phyloP scores from a whole-genome alignment of 2,113 vertebrate species.

The Xiphias gladius region DNA sequence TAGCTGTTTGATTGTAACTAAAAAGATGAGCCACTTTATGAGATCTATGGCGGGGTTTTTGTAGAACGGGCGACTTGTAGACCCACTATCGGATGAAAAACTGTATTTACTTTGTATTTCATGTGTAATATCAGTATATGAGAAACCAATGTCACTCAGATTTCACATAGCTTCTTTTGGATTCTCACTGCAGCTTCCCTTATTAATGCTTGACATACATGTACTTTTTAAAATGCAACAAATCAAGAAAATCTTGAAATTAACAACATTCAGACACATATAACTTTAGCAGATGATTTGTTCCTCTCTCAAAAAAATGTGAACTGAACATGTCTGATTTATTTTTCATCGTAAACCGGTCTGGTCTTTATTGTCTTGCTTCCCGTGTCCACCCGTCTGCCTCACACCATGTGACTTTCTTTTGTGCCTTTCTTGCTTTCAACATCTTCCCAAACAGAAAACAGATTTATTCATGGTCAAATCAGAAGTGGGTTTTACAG shows the following conservation, averaged over 20 bases:
- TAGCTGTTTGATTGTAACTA: background rate
- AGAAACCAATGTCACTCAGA: background rate
- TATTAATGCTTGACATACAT: background rate
- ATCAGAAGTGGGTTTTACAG: background rate
- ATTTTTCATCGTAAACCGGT: background rate
- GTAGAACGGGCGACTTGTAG: background rate
- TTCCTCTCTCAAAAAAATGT: constrained; percentile 11
- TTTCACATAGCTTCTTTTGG: background rate
- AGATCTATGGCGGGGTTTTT: background rate
- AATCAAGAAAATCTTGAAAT: background rate
- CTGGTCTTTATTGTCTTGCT: constrained; percentile 30
- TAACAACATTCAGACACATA: background rate
- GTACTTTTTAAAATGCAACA: background rate
- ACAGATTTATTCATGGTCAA: constrained; percentile 20
- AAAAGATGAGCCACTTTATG: constrained; percentile 21
- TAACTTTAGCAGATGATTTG: background rate
- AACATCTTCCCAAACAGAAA: constrained; percentile 30
- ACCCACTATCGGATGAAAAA: background rate
- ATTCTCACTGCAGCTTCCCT: background rate
- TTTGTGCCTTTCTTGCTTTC: background rate
- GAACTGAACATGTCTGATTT: constrained; percentile 29
- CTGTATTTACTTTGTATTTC: constrained; percentile 8
- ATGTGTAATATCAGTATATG: background rate
- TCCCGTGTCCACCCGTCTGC: constrained; percentile 17
- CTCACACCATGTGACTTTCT: constrained; percentile 35